Evolutionary conservation across 2,888 invertebrate species (phyloP), one percentile per base, ranked within the genome.

Genomic region (Andrena bucephala): DNA sequence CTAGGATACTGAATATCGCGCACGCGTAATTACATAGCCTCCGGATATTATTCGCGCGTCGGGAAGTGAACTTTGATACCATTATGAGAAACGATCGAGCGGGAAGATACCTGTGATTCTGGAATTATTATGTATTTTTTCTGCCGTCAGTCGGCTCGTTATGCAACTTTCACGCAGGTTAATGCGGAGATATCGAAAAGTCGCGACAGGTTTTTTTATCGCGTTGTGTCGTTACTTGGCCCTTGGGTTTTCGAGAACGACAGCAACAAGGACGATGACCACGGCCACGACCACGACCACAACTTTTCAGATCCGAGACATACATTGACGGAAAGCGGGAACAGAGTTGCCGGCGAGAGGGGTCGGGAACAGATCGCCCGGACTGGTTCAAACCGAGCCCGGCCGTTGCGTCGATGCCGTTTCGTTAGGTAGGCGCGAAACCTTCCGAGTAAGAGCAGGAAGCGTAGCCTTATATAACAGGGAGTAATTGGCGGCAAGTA

Each of bases 391-490:
- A 57, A 42, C 20, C 29, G 16, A 29, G 20, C 24, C 57, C 5
- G 57, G 36, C 48, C 69, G 70, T 29, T 7, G 24, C 59, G 60
- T 20, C 2, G 60, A 29, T 0, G 63, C 16, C 27, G 66, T 48
- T 72, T 69, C 63, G 24, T 71, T 31, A 31, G 79, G 54, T 54
- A 42, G 42, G 52, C 75, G 71, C 62, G 42, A 81, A 79, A 71
- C 36, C n/a, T 73, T 76, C 66, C 75, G 74, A 74, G 81, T 83
- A 87, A 85, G 87, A 87, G 84, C 85, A 87, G 87, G 87, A 87
- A 87, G 76, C 79, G 48, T 62, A 71, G 54, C 52, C 81, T 87
- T 87, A 87, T 81, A 80, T 87, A 87, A 87, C 76, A 68, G 59
- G 68, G 77, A 80, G 83, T 78, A 86, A 86, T 83, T 74, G 74